Evolutionary conservation across 2,113 vertebrate genomes (phyloP).

Genomic region (Sinocyclocheilus maitianheensis): DNA sequence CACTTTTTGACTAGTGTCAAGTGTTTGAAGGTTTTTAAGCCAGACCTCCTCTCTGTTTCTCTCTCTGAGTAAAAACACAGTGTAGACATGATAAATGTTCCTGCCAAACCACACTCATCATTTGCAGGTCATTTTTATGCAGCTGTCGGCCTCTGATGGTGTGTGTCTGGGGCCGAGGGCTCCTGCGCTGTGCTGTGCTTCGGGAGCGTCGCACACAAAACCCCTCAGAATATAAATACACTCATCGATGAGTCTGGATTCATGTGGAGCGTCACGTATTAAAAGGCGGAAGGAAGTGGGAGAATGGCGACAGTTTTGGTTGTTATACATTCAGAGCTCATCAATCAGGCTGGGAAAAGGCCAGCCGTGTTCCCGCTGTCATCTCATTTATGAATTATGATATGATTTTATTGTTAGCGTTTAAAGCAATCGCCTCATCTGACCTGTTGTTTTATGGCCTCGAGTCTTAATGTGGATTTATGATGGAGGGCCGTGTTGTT

Average conservation of each 20-base stretch:
- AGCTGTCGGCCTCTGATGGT: neutral
- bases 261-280: constrained; percentile 31
- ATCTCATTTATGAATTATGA: constrained; percentile 42
- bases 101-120: constrained; percentile 46
- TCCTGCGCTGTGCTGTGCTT: neutral
- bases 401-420: constrained; percentile 30
- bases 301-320: constrained; percentile 44
- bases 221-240: constrained; percentile 39
- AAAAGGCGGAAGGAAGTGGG: constrained; percentile 47
- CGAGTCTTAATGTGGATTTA: constrained; percentile 26
- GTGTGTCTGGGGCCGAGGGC: neutral
- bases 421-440: constrained; percentile 13
- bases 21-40: neutral
- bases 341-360: constrained; percentile 59
- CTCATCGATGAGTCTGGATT: constrained; percentile 33
- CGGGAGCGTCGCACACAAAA: neutral
- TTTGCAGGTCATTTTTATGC: constrained; percentile 44
- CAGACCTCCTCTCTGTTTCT: neutral
- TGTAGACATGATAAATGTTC: constrained; percentile 46
- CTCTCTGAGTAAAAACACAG: constrained; percentile 26
- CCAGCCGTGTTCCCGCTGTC: constrained; percentile 43
- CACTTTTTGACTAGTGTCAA: neutral
- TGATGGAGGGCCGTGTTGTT: constrained; percentile 35
- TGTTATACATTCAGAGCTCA: constrained; percentile 49
- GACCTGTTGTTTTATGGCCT: constrained; percentile 28